Evolutionary conservation across 2,797 vertebrate genomes (phyloP).

Genomic region (Phalanger gymnotis): DNA sequence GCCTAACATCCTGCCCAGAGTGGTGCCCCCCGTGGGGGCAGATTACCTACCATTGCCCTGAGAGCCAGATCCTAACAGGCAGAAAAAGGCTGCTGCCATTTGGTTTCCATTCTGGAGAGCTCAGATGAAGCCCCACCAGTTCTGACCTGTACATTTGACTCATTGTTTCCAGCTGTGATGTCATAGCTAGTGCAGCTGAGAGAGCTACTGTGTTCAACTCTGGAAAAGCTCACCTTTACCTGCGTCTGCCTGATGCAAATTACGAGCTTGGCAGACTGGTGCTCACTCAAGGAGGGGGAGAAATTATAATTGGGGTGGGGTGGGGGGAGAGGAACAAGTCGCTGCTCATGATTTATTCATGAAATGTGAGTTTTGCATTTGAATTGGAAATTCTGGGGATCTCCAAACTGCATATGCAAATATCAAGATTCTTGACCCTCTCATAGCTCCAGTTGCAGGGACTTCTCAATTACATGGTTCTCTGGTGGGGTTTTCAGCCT

Average conservation of each 20-base stretch:
- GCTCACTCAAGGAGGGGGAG: neutral
- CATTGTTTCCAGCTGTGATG: neutral
- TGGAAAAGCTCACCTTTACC: neutral
- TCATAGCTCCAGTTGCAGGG: conserved; percentile 78
- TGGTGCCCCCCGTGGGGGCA: neutral
- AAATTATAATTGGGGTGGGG: neutral
- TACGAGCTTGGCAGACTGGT: neutral
- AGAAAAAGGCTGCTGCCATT: neutral
- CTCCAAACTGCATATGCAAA: conserved; percentile 88
- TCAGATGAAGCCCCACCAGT: neutral
- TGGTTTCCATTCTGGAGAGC: neutral
- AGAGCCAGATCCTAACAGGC: neutral
- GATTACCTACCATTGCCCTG: neutral
- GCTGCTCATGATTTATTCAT: conserved; percentile 86
- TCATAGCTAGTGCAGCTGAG: neutral
- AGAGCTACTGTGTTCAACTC: neutral
- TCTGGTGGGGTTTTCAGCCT: conserved; percentile 42
- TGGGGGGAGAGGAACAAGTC: conserved; percentile 18
- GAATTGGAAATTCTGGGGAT: conserved; percentile 87
- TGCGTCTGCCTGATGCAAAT: neutral
- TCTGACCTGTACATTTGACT: neutral
- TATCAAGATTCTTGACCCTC: conserved; percentile 82
- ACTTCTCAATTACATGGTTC: conserved; percentile 63
- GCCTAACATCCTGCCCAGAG: neutral
- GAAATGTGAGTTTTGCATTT: conserved; percentile 86